These are phyloP conservation scores for Acanthurus tractus DNA, from an alignment of 2,797 vertebrate species.

Conservation along the genomic window DNA sequence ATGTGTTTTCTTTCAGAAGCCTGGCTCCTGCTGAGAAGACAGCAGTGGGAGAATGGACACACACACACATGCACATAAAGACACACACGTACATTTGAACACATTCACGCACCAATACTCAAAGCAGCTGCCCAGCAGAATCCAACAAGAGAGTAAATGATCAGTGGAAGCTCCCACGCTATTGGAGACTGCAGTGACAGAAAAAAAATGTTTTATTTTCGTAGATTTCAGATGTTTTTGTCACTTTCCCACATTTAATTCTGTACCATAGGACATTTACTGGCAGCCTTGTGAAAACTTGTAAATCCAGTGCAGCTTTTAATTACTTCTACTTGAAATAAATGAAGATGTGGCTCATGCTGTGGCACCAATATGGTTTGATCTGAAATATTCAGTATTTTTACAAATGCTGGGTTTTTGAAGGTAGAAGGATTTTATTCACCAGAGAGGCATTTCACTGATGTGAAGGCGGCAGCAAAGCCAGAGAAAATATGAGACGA, in stretches of 20 bases:
- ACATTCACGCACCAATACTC: slow-evolving; percentile 24
- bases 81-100: slow-evolving; percentile 2
- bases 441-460: slow-evolving; percentile 26
- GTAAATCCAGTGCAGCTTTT: slow-evolving; percentile 16
- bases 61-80: slow-evolving; percentile 11
- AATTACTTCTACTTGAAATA: slow-evolving; percentile 31
- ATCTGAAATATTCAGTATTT: slow-evolving; percentile 42
- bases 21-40: slow-evolving; percentile 59
- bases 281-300: slow-evolving; percentile 1
- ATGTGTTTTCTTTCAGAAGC: slow-evolving; percentile 72
- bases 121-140: slow-evolving; percentile 49
- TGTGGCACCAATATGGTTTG: slow-evolving; percentile 24
- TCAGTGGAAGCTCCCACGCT: slow-evolving; percentile 47
- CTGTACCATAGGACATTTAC: not conserved
- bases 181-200: slow-evolving; percentile 34
- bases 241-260: slow-evolving; percentile 30
- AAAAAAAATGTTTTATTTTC: slow-evolving; percentile 21
- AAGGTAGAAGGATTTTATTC: slow-evolving; percentile 37
- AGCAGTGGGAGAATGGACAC: slow-evolving; percentile 37
- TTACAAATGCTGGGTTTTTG: slow-evolving; percentile 29
- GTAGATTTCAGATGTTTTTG: slow-evolving; percentile 15
- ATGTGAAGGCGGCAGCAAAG: slow-evolving; percentile 42
- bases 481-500: slow-evolving; percentile 18
- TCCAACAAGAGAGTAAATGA: slow-evolving; percentile 49
- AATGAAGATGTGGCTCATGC: slow-evolving; percentile 32